These are phyloP conservation scores for Brachypodius melanocephalos DNA, from an alignment of 2,113 vertebrate species.

Conservation along the genomic window DNA sequence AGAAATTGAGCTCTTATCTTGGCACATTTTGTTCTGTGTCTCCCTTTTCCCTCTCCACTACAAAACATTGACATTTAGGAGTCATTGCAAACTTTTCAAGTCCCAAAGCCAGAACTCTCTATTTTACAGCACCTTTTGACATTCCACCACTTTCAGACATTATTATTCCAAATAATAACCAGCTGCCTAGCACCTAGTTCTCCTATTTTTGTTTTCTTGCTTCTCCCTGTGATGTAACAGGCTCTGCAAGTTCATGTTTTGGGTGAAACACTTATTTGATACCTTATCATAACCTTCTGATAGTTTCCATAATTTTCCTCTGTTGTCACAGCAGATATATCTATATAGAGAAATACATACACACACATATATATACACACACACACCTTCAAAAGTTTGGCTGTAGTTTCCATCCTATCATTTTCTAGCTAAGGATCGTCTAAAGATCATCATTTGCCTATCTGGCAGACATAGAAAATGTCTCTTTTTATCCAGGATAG, in stretches of 20 bases:
- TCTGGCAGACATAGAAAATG: neutral
- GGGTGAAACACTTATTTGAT: neutral
- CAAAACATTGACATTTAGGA: neutral
- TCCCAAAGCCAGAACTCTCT: neutral
- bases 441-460: neutral
- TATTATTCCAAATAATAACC: neutral
- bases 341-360: neutral
- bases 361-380: fast-evolving
- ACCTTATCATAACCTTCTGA: neutral
- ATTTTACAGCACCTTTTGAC: neutral
- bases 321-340: neutral
- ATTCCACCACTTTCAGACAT: neutral
- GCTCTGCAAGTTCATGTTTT: neutral
- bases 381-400: neutral
- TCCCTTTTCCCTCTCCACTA: neutral
- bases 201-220: neutral
- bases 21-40: neutral
- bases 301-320: neutral
- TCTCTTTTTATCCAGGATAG: neutral
- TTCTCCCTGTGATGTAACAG: neutral
- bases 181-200: neutral
- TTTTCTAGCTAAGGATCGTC: neutral
- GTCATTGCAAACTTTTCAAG: neutral
- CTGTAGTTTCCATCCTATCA: neutral
- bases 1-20: neutral